Evolutionary conservation across 92 coral and sea anemone species (phyloP).

Genomic region (Epizoanthus stellaris): DNA sequence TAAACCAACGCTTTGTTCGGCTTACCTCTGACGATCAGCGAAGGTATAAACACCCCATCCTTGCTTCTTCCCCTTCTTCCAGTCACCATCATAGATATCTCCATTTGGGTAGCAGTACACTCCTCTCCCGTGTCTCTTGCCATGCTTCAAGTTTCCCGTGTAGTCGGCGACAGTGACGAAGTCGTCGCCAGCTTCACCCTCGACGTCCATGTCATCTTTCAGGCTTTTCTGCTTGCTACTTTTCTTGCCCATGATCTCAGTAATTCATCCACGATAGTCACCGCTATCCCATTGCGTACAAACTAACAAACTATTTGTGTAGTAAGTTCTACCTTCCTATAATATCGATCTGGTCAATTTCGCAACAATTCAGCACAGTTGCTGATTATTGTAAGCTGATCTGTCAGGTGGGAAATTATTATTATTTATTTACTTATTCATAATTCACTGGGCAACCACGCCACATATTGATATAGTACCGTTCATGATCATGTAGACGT

Average conservation of each 20-base stretch:
- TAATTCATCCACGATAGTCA: not conserved
- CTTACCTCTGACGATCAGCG: conserved; percentile 80
- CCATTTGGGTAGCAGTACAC: conserved; percentile 88
- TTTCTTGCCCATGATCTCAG: conserved; percentile 30
- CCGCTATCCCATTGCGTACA: conserved; percentile 2
- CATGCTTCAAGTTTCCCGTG: conserved; percentile 72
- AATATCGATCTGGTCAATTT: not conserved
- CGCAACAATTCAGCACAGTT: conserved; percentile 4
- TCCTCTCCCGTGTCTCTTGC: conserved; percentile 91
- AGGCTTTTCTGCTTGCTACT: conserved; percentile 34
- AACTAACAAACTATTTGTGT: conserved; percentile 4
- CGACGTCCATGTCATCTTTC: conserved; percentile 37
- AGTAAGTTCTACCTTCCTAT: not conserved
- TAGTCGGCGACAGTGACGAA: conserved; percentile 76
- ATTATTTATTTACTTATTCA: conserved; percentile 25
- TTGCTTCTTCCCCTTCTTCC: conserved; percentile 91
- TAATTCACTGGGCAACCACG: conserved; percentile 11
- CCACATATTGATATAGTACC: conserved; percentile 1
- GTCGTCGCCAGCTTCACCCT: conserved; percentile 59
- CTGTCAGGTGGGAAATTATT: conserved; percentile 4
- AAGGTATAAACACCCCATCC: conserved; percentile 87
- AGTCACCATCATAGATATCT: conserved; percentile 95
- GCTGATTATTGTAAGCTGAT: conserved; percentile 12
- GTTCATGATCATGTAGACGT: too few species aligned
- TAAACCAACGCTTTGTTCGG: not conserved